These are phyloP conservation scores for Teleiodes luculella DNA, from an alignment of 2,888 invertebrate genomes.

Conservation along the genomic window DNA sequence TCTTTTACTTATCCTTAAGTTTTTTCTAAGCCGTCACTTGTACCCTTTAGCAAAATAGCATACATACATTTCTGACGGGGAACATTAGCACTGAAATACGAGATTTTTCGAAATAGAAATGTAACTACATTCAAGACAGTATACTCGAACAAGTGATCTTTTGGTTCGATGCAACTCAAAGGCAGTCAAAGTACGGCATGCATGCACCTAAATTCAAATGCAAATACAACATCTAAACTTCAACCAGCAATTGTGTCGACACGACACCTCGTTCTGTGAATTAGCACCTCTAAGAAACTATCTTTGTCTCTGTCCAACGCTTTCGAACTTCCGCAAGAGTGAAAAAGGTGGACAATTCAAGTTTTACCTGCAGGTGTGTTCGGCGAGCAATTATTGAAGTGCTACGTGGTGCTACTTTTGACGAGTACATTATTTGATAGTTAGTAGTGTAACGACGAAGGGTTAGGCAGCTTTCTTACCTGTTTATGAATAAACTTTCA, in stretches of 20 bases:
- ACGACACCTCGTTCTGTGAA: constrained; percentile 46
- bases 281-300: constrained; percentile 48
- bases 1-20: too few relatives aligned
- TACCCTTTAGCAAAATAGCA: too few relatives aligned
- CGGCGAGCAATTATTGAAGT: constrained; percentile 48
- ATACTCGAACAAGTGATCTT: too few relatives aligned
- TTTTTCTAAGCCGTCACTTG: too few relatives aligned
- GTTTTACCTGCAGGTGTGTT: constrained; percentile 43
- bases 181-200: too few relatives aligned
- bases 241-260: constrained; percentile 8
- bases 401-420: constrained; percentile 60
- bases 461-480: neutral
- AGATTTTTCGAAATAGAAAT: too few relatives aligned
- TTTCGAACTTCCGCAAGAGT: neutral
- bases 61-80: too few relatives aligned
- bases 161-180: too few relatives aligned
- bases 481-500: too few relatives aligned
- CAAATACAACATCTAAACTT: neutral
- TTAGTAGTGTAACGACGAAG: neutral
- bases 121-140: too few relatives aligned
- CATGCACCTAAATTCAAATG: neutral
- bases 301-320: constrained; percentile 31
- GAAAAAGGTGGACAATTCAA: constrained; percentile 1
- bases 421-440: constrained; percentile 44
- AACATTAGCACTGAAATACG: too few relatives aligned